Percentiles rank a stretch among this genome's conserved stretches.
Conservation (phyloP, 2,888 invertebrate species). For the Stenichneumon culpator region DNA sequence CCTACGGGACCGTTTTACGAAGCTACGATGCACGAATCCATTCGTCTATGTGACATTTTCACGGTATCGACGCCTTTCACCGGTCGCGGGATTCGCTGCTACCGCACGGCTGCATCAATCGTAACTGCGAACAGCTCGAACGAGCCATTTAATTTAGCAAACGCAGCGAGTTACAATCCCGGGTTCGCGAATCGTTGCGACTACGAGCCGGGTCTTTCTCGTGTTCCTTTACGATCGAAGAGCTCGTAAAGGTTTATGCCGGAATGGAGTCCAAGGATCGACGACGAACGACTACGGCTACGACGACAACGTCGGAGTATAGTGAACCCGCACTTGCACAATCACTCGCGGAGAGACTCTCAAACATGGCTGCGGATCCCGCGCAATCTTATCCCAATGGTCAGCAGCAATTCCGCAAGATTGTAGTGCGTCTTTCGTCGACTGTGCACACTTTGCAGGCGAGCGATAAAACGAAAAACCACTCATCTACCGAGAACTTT, state of each 20-base stretch:
- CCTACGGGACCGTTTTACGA: not conserved
- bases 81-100: constrained; percentile 46
- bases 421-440: not conserved
- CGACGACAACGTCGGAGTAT: constrained; percentile 22
- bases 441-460: not conserved
- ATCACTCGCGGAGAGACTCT: constrained; percentile 49
- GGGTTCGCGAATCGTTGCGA: constrained; percentile 42
- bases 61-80: constrained; percentile 74
- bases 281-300: constrained; percentile 34
- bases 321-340: constrained; percentile 63
- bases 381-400: constrained; percentile 9
- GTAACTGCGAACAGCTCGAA: constrained; percentile 37
- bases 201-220: constrained; percentile 41
- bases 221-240: constrained; percentile 58
- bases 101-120: constrained; percentile 25
- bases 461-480: not conserved
- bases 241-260: constrained; percentile 71
- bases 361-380: constrained; percentile 10
- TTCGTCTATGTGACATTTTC: constrained; percentile 75
- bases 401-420: not conserved
- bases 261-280: constrained; percentile 77
- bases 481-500: not conserved
- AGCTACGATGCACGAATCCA: not conserved
- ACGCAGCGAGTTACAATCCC: constrained; percentile 36
- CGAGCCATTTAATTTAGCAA: constrained; percentile 62